Percentiles rank a stretch among this genome's conserved stretches.
These are phyloP conservation scores for Halcyon malimbica DNA, from an alignment of 2,113 vertebrate species.

Conservation along the genomic window DNA sequence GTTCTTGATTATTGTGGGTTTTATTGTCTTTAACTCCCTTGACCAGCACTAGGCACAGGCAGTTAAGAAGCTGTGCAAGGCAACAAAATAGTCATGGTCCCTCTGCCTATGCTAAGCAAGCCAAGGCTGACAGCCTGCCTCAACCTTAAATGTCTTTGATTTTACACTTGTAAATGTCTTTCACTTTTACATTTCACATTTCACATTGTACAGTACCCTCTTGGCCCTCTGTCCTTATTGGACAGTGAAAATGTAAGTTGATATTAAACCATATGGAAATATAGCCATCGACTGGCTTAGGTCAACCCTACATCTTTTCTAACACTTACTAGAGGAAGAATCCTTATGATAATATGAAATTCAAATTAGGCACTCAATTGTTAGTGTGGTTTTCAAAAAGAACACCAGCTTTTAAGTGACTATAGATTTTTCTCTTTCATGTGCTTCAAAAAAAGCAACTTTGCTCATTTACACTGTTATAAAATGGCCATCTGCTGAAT, in stretches of 20 bases:
- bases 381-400: not conserved
- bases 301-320: not conserved
- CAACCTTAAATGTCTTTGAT: not conserved
- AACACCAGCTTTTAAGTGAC: not conserved
- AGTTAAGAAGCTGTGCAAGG: not conserved
- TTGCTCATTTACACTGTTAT: fast-evolving
- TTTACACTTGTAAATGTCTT: not conserved
- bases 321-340: not conserved
- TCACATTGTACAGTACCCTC: not conserved
- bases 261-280: not conserved
- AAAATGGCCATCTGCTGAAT: not conserved
- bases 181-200: not conserved
- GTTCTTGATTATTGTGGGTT: not conserved
- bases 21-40: not conserved
- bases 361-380: not conserved
- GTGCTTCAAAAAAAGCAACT: fast-evolving
- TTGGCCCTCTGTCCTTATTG: not conserved
- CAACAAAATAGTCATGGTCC: not conserved
- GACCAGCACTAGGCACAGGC: not conserved
- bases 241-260: not conserved
- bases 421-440: not conserved
- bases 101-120: not conserved
- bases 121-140: no score
- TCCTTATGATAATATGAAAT: not conserved
- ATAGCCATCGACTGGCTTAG: not conserved